phyloP scores from a whole-genome alignment of 2,888 invertebrate species.

The Cheilosia vernalis region DNA sequence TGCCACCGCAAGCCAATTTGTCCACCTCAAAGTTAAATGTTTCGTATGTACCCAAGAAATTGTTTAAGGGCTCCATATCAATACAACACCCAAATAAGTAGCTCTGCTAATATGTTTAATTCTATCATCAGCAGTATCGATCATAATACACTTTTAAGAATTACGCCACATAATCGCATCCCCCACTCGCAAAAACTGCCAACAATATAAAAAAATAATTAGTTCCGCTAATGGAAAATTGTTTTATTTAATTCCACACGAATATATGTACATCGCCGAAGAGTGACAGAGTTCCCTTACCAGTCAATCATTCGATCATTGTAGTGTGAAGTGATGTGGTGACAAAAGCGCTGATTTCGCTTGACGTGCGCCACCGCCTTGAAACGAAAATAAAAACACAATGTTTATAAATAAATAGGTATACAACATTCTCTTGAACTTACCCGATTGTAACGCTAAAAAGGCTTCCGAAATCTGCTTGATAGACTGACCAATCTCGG shows the following conservation, averaged over 20 bases:
- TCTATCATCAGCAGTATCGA: not conserved
- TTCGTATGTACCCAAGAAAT: not conserved
- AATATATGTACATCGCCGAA: not conserved
- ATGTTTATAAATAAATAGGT: not conserved
- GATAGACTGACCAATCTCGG: slow-evolving; percentile 21
- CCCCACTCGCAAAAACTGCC: not conserved
- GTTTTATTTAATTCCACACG: slow-evolving; percentile 29
- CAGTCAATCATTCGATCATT: not conserved
- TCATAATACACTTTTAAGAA: not conserved
- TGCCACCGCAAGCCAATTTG: no score
- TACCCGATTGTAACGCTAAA: slow-evolving; percentile 24
- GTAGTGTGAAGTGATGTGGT: slow-evolving; percentile 12
- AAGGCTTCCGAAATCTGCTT: slow-evolving; percentile 36
- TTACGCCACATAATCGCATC: no score
- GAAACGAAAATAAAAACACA: not conserved
- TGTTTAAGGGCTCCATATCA: not conserved
- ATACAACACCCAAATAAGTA: no score
- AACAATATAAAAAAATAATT: slow-evolving; percentile 40
- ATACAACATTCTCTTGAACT: not conserved
- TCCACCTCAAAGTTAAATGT: no score
- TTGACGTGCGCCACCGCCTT: slow-evolving; percentile 26
- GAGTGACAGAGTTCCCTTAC: not conserved
- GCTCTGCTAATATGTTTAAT: no score
- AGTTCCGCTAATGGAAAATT: slow-evolving; percentile 39
- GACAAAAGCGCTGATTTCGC: slow-evolving; percentile 11